Evolutionary conservation across 2,113 vertebrate species (phyloP).

Genomic region (Neopipo cinnamomea): DNA sequence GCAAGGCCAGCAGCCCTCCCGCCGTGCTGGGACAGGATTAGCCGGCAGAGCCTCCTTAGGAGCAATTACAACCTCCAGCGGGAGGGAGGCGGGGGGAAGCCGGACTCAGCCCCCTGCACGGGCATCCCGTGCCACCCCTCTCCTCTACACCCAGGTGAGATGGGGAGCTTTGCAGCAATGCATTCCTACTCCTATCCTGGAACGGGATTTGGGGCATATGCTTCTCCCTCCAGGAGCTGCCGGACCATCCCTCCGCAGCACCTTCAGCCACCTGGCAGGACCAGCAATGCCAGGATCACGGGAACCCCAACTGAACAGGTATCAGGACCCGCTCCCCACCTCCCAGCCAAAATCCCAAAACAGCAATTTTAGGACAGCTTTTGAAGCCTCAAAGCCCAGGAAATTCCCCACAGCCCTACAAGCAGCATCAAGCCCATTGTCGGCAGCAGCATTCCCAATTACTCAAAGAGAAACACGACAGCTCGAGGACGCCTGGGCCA

Average conservation of each 20-base stretch:
- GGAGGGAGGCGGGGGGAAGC: not conserved
- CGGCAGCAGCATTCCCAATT: not conserved
- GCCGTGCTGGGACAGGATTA: not conserved
- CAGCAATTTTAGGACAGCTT: not conserved
- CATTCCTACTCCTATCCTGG: not conserved
- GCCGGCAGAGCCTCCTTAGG: fast-evolving
- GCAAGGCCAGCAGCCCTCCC: not conserved
- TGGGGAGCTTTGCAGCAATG: fast-evolving
- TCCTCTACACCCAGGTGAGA: not conserved
- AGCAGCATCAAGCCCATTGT: not conserved
- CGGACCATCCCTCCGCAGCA: not conserved
- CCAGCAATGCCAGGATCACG: fast-evolving
- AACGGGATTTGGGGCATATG: not conserved
- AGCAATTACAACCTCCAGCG: not conserved
- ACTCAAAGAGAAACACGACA: not conserved
- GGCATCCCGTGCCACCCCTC: not conserved
- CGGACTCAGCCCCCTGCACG: fast-evolving
- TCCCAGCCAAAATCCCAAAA: not conserved
- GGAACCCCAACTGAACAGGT: not conserved
- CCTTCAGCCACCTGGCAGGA: not conserved
- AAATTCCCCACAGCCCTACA: not conserved
- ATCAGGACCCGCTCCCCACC: not conserved
- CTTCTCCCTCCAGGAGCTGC: not conserved
- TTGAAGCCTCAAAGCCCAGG: not conserved
- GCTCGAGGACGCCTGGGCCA: constrained; percentile 12